These are phyloP conservation scores for Diphyllodes magnificus DNA, from an alignment of 2,113 vertebrate genomes.

Conservation along the genomic window DNA sequence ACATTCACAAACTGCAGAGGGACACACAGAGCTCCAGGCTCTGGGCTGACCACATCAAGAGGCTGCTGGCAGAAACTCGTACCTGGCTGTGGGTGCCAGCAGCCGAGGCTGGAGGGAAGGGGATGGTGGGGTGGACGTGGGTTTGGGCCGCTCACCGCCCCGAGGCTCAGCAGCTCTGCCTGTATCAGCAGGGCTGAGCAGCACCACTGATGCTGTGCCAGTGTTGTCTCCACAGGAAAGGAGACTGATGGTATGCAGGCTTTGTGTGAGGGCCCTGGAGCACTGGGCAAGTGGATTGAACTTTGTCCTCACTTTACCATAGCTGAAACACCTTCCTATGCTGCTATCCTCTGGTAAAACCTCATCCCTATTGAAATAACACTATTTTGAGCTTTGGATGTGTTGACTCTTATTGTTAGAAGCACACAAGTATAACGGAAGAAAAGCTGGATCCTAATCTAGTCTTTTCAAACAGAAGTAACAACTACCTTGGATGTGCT, in stretches of 20 bases:
- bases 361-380: not conserved
- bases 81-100: not conserved
- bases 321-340: not conserved
- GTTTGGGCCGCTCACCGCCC: accelerated
- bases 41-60: not conserved
- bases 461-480: not conserved
- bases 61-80: not conserved
- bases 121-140: accelerated
- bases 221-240: accelerated
- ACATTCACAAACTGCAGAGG: not conserved
- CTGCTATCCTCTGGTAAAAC: not conserved
- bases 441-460: not conserved
- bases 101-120: not conserved
- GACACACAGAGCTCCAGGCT: not conserved
- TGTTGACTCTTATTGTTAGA: not conserved
- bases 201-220: not conserved
- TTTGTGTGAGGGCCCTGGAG: not conserved
- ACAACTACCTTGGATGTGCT: not conserved
- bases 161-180: not conserved
- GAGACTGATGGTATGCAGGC: not conserved
- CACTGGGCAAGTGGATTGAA: not conserved
- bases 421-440: not conserved
- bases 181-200: accelerated
- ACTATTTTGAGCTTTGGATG: not conserved
- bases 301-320: not conserved